A percentile compares a stretch with the other conserved stretches of the same genome.
Conservation (phyloP, 2,888 invertebrate genomes). For the Suillia variegata region DNA sequence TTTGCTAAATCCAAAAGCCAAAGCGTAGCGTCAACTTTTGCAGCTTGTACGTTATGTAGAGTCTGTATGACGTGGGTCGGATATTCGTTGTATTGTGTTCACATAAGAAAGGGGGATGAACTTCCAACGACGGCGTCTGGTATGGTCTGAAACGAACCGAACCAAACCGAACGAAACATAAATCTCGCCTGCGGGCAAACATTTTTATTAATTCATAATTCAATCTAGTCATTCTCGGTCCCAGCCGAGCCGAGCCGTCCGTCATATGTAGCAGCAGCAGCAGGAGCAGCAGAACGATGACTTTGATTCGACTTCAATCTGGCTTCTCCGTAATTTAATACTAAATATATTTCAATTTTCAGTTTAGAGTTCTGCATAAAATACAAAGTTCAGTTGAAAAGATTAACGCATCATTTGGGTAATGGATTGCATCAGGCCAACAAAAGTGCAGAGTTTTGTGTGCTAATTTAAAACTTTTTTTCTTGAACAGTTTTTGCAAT, state of each 20-base stretch:
- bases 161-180: constrained; percentile 48
- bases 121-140: background rate
- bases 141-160: constrained; percentile 20
- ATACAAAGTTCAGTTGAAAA: constrained; percentile 30
- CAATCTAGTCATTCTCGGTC: constrained; percentile 45
- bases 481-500: too few relatives aligned
- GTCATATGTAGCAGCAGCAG: constrained; percentile 14
- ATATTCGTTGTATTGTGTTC: background rate
- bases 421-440: background rate
- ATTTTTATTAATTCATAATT: constrained; percentile 61
- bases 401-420: background rate
- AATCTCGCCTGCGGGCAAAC: constrained; percentile 60
- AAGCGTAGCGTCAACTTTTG: constrained; percentile 40
- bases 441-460: too few relatives aligned
- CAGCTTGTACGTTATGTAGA: constrained; percentile 12
- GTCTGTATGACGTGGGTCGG: constrained; percentile 15
- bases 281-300: constrained; percentile 23
- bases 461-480: too few relatives aligned
- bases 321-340: constrained; percentile 46
- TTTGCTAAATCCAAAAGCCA: constrained; percentile 52
- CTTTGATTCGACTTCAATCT: constrained; percentile 49
- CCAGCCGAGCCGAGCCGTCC: constrained; percentile 4
- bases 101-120: constrained; percentile 28
- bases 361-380: constrained; percentile 23
- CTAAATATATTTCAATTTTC: constrained; percentile 44